Evolutionary conservation across 2,888 invertebrate genomes (phyloP).

Genomic region (Merodon equestris): DNA sequence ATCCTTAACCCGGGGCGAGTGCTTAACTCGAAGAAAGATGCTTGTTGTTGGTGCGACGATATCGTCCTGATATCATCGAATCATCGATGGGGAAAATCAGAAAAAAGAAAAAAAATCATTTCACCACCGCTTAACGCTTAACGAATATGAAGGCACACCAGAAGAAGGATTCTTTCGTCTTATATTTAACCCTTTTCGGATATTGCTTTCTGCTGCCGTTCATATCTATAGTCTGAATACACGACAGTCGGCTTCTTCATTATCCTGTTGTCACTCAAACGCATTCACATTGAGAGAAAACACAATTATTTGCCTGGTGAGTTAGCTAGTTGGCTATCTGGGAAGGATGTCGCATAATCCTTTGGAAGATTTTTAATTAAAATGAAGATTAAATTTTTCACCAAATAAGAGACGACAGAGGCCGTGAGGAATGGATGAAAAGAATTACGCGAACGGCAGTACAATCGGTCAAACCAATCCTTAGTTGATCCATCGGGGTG

Average conservation of each 20-base stretch:
- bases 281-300: slow-evolving; percentile 60
- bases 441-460: slow-evolving; percentile 42
- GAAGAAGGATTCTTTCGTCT: slow-evolving; percentile 10
- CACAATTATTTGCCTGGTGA: slow-evolving; percentile 60
- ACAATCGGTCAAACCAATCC: slow-evolving; percentile 64
- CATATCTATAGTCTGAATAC: slow-evolving; percentile 33
- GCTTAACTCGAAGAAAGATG: slow-evolving; percentile 30
- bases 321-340: slow-evolving; percentile 65
- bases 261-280: slow-evolving; percentile 67
- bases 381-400: slow-evolving; percentile 66
- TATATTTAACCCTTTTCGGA: slow-evolving; percentile 66
- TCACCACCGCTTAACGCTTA: slow-evolving; percentile 65
- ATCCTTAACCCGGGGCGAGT: slow-evolving; percentile 27
- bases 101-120: slow-evolving; percentile 62
- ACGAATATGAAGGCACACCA: slow-evolving; percentile 44
- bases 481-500: slow-evolving; percentile 58
- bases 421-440: background rate
- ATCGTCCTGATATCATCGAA: slow-evolving; percentile 49
- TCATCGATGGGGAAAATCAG: slow-evolving; percentile 66
- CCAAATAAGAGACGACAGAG: slow-evolving; percentile 45
- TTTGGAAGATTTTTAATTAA: slow-evolving; percentile 67
- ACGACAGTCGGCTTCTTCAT: slow-evolving; percentile 12
- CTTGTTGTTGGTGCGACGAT: slow-evolving; percentile 31
- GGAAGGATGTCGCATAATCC: slow-evolving; percentile 63
- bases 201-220: slow-evolving; percentile 61